Evolutionary conservation across 2,888 invertebrate species (phyloP).

Genomic region (Gisinianus flammeolus): DNA sequence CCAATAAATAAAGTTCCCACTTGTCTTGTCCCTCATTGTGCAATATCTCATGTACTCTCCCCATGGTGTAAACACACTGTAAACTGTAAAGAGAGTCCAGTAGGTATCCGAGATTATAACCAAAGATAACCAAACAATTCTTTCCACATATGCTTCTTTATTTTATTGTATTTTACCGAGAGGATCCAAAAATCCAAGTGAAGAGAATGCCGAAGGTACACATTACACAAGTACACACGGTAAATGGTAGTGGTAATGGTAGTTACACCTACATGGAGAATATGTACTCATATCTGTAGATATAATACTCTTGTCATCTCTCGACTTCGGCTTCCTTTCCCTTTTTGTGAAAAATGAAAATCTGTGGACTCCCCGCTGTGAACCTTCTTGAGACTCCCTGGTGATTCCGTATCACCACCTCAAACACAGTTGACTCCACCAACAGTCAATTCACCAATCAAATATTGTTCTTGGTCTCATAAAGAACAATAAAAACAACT

Average conservation of each 20-base stretch:
- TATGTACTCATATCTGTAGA: not conserved
- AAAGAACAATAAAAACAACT: not conserved
- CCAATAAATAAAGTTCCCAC: not conserved
- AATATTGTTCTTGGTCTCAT: slow-evolving; percentile 1
- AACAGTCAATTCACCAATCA: slow-evolving; percentile 1
- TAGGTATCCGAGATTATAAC: no score
- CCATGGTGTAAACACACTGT: no score
- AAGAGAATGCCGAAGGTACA: not conserved
- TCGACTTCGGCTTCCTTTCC: slow-evolving; percentile 34
- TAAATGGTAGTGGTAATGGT: not conserved
- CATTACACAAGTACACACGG: no score
- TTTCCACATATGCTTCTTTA: not conserved
- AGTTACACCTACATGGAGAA: not conserved
- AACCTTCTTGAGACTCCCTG: slow-evolving; percentile 56
- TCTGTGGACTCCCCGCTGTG: slow-evolving; percentile 49
- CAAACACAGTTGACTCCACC: slow-evolving; percentile 3
- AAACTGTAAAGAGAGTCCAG: no score
- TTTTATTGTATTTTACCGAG: not conserved
- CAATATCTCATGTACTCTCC: no score
- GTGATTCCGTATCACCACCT: slow-evolving; percentile 57
- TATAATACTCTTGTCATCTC: slow-evolving; percentile 27
- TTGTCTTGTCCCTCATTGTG: not conserved
- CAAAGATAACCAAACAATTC: no score
- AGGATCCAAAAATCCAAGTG: no score
- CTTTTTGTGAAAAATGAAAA: slow-evolving; percentile 58